Conservation (phyloP, 2,113 vertebrate species). For the Cranoglanis bouderius region DNA sequence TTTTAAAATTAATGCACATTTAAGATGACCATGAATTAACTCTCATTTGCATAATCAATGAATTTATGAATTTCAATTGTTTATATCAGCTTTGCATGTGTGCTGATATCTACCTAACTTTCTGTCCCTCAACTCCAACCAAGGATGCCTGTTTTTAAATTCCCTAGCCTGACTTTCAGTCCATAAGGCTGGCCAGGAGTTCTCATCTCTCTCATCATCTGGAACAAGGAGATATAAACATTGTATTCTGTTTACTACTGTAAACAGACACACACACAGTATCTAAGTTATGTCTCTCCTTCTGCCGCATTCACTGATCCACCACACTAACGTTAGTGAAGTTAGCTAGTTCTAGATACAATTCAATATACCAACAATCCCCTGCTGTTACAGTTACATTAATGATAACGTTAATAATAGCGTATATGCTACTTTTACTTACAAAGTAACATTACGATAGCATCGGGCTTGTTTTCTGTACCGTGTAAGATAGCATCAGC, state of each 20-base stretch:
- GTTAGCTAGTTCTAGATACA: no score
- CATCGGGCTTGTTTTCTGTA: no score
- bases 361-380: no score
- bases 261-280: background rate
- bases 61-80: background rate
- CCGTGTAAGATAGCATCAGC: accelerated
- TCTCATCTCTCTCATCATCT: background rate
- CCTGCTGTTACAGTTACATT: no score
- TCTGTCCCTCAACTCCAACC: background rate
- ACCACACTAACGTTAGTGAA: no score
- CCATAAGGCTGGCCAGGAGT: background rate
- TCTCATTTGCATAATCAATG: background rate
- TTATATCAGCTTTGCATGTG: background rate
- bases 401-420: no score
- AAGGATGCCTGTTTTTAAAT: background rate
- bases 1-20: background rate
- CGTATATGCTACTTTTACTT: no score
- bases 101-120: background rate
- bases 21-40: background rate
- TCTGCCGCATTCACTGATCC: no score
- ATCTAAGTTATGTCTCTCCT: no score
- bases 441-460: no score
- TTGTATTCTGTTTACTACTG: background rate
- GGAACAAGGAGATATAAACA: background rate
- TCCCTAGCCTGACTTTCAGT: no score